These are phyloP conservation scores for Oreonectes daqikongensis DNA, from an alignment of 2,797 vertebrate species.

Conservation along the genomic window DNA sequence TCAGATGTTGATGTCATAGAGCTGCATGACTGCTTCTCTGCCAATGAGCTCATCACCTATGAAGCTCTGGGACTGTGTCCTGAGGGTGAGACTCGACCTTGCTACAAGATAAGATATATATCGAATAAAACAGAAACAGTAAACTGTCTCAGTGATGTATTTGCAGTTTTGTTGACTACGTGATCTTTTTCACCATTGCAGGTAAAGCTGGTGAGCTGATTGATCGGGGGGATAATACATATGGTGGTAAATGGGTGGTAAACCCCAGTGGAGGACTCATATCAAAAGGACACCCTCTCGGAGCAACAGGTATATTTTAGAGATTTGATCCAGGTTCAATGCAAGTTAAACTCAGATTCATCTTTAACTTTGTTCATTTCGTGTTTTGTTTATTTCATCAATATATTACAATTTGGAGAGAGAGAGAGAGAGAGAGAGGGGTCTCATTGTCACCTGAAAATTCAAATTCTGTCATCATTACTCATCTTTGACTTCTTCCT, in stretches of 20 bases:
- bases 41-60: constrained; percentile 93
- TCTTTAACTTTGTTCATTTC: too few species aligned
- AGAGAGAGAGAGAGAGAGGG: too few species aligned
- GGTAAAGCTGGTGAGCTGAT: constrained; percentile 89
- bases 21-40: constrained; percentile 96
- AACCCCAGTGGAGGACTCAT: constrained; percentile 97
- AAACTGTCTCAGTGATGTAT: background rate
- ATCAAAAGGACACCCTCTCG: constrained; percentile 96
- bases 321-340: background rate
- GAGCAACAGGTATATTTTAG: constrained; percentile 87
- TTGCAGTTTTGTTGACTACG: background rate
- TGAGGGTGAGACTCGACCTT: constrained; percentile 77
- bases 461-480: too few species aligned
- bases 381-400: too few species aligned
- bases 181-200: constrained; percentile 54
- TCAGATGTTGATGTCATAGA: constrained; percentile 89
- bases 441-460: too few species aligned
- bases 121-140: too few species aligned
- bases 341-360: background rate
- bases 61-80: constrained; percentile 93
- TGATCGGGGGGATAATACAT: constrained; percentile 95
- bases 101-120: background rate
- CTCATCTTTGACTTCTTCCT: too few species aligned
- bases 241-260: constrained; percentile 94
- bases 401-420: too few species aligned